phyloP scores from a whole-genome alignment of 2,888 invertebrate species.

The Drosophila buzzatii region DNA sequence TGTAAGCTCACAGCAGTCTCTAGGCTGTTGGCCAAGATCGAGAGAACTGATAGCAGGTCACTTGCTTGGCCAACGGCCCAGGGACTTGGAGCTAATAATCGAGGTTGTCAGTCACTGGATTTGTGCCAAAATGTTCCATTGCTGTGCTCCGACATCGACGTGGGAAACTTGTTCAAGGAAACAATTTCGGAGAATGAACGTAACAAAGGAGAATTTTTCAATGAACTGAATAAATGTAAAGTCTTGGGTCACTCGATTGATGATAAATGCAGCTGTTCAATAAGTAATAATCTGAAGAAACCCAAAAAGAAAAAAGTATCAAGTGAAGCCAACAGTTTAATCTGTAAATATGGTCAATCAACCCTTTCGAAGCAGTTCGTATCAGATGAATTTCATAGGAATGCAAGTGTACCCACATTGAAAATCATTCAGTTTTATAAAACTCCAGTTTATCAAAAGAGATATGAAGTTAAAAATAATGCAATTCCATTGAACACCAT shows the following conservation, averaged over 20 bases:
- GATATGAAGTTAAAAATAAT: not conserved
- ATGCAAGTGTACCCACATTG: not conserved
- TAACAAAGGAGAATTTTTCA: constrained; percentile 29
- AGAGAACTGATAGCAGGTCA: constrained; percentile 14
- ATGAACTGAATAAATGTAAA: constrained; percentile 7
- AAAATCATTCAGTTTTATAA: not conserved
- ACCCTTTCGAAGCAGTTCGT: no score
- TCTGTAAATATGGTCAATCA: not conserved
- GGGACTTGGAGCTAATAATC: not conserved
- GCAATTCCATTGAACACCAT: not conserved
- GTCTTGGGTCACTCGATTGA: constrained; percentile 3
- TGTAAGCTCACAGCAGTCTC: constrained; percentile 9
- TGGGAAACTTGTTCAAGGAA: not conserved
- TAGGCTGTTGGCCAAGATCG: constrained; percentile 18
- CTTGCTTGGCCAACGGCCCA: constrained; percentile 36
- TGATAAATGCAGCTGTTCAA: no score
- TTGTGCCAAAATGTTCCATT: constrained; percentile 8
- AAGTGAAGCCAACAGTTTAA: not conserved
- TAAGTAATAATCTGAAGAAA: not conserved
- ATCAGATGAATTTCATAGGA: not conserved
- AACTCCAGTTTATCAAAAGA: not conserved
- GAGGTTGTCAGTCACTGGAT: not conserved
- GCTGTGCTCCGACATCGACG: not conserved
- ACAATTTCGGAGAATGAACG: not conserved
- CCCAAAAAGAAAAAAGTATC: no score